Base-by-base conservation (phyloP, 2,113 vertebrate genomes). In the Marmota flaviventris region DNA sequence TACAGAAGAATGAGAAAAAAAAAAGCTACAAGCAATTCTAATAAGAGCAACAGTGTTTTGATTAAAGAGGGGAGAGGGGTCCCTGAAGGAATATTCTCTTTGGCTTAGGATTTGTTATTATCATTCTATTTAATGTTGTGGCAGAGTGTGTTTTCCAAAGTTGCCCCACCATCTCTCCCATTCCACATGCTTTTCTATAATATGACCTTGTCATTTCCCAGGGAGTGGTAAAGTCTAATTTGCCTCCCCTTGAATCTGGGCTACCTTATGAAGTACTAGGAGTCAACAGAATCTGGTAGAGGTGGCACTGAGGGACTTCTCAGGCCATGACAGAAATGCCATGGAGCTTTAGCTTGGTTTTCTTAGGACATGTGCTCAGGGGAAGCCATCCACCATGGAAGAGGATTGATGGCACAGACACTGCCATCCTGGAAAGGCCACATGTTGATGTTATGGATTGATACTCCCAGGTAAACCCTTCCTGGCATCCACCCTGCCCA, bases 361-460 rank as follows among this genome's bases (percentile, higher is more conserved):
- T 92, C 18, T 1, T 16, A 18, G 72, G 75, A 27, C 27, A 61
- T 1, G 4, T 61, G 32, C 67, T 27, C 67, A 51, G 58, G 27
- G 10, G 27, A 17, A 32, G 42, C 22, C 86, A 24, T 2, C 8
- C 0, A 14, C 7, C 51, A 37, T 1, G 24, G 53, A 53, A 92
- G 18, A 9, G 4, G 56, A 12, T 34, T 3, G 3, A 25, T 25
- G 0, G 3, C 17, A 2, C 32, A 24, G 8, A 14, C 2, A n/a
- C 3, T 10, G 34, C 37, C 37, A 34, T 7, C 17, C 4, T 0
- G 18, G 13, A 56, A n/a, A 65, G 25, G 39, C 16, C 34, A 48
- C 20, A n/a, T 7, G 1, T 1, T 4, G 2, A 16, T 1, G 17
- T 3, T 86, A 27, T 13, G 16, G 16, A 12, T 24, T 37, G 0